Base-by-base conservation (phyloP, 1,140 invertebrate genomes). In the Cyrtorhinus lividipennis region DNA sequence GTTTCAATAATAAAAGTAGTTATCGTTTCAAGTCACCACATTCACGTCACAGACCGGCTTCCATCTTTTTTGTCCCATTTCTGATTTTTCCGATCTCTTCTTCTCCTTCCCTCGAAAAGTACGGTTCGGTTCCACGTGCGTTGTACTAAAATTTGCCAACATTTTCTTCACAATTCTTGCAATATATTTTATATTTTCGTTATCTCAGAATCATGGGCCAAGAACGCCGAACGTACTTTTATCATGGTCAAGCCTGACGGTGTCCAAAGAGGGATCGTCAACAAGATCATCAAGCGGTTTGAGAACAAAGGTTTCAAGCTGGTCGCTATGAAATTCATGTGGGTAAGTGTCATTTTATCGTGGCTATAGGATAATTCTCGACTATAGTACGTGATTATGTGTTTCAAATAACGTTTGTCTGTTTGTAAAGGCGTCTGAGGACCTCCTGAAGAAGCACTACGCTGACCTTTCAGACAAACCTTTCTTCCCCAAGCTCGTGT, bases 191-290 rank as follows among this genome's bases (percentile, higher is more conserved):
- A 20, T 53, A 53, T 53, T 15, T 53, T 53, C 48, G 48, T 22
- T 53, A 53, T 20, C 48, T 53, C 20, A 53, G 48, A 53, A 53
- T 53, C 48, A 53, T 53, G 48, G n/a, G 8, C 48, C 3, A 53
- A 53, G 24, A 84, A 82, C 73, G 81, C 80, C 67, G 95, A 99
- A 81, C 85, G 92, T 74, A 97, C 95, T 70, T 99, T 98, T 72
- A 92, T 99, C 71, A 96, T 97, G 86, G 81, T 99, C 63, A 99
- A 99, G 76, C 96, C 96, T 45, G 96, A 99, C 77, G 96, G 93
- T 64, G 96, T 99, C 67, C 95, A 99, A 73, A 83, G 96, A 61
- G 92, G 93, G 70, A 81, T 99, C 48, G 86, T 97, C 63, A 93
- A 93, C 44, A 89, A 94, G 75, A 98, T 99, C 70, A 91, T 98